These are phyloP conservation scores for Lerista edwardsae DNA, from an alignment of 2,797 vertebrate genomes.

Conservation along the genomic window DNA sequence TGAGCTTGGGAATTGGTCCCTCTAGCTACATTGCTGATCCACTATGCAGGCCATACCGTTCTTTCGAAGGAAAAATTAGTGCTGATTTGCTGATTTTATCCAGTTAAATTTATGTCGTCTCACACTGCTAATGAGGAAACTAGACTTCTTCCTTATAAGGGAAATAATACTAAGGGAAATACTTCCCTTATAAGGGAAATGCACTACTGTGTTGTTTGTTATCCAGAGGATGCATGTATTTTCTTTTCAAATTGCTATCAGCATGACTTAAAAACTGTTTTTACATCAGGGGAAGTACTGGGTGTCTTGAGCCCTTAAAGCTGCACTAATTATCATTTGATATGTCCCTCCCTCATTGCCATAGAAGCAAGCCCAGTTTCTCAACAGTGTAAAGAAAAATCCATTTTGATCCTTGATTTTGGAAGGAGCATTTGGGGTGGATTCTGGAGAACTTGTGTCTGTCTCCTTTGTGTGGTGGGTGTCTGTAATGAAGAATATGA, in stretches of 20 bases:
- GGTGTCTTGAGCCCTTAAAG: background rate
- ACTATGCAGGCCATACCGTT: background rate
- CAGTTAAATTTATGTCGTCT: constrained; percentile 13
- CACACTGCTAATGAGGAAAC: constrained; percentile 21
- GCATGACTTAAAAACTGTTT: background rate
- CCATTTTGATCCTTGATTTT: background rate
- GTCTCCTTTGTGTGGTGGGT: background rate
- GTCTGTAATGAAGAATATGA: background rate
- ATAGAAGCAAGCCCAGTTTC: background rate
- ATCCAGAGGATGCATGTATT: rapidly evolving
- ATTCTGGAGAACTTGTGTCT: background rate
- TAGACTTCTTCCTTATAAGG: constrained; percentile 21
- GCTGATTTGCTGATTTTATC: background rate
- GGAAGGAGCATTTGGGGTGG: background rate
- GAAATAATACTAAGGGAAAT: background rate
- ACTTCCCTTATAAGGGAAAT: background rate
- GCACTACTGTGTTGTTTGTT: constrained; percentile 8
- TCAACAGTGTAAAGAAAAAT: background rate
- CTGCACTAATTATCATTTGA: background rate
- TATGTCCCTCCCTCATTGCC: background rate
- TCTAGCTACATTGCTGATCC: background rate
- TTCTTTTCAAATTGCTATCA: background rate
- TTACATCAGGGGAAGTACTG: background rate
- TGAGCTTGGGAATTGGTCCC: background rate
- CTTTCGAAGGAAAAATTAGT: constrained; percentile 17